Conservation (phyloP, 2,888 invertebrate genomes). For the Tinea pellionella region DNA sequence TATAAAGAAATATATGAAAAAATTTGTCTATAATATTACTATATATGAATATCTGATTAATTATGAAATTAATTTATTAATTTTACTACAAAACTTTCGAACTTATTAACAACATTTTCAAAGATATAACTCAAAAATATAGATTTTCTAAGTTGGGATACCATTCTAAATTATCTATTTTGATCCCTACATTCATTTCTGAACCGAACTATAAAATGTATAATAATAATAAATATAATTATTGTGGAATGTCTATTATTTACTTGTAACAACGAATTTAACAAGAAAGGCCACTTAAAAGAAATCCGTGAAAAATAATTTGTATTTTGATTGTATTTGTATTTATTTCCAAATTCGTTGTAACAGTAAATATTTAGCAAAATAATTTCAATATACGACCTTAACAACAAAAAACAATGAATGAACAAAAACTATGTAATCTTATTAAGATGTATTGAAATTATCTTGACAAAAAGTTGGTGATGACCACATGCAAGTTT, state of each 20-base stretch:
- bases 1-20: slow-evolving; percentile 13
- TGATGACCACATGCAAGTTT: not conserved
- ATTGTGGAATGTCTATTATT: not conserved
- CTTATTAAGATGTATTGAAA: not conserved
- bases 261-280: not conserved
- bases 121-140: slow-evolving; percentile 2
- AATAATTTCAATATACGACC: not conserved
- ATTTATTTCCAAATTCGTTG: not conserved
- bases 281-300: not conserved
- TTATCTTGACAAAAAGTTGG: not conserved
- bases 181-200: slow-evolving; percentile 4
- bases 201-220: not conserved
- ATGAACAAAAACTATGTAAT: too few relatives aligned
- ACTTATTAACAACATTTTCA: not conserved
- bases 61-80: not conserved
- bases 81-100: not conserved
- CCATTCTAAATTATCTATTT: slow-evolving; percentile 1
- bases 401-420: not conserved
- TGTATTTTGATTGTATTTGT: too few relatives aligned
- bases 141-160: not conserved
- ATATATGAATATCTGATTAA: slow-evolving; percentile 4
- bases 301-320: too few relatives aligned
- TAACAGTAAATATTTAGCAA: not conserved
- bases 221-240: not conserved
- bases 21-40: not conserved